Base-by-base conservation (phyloP, 2,113 vertebrate genomes). In the Callipepla squamata region DNA sequence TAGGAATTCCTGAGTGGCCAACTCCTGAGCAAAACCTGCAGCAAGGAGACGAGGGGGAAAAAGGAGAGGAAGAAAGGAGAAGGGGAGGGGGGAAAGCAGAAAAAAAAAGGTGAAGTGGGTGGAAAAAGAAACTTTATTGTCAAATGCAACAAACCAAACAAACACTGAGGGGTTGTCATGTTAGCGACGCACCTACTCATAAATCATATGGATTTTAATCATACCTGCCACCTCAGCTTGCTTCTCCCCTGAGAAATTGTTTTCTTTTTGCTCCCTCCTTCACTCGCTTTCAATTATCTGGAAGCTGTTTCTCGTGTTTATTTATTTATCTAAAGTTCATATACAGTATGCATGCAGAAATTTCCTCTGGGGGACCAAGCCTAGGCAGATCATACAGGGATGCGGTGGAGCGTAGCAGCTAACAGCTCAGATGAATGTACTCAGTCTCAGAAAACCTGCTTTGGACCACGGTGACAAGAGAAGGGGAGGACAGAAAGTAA, bases 121-220 rank as follows among this genome's bases (percentile, higher is more conserved):
- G 80, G 48, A 96, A 92, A 93, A 95, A 93, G 80, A 94, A 97
- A 98, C 97, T 98, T 98, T 97, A 96, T 97, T 96, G 94, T 97
- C 86, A 96, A 98, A 97, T 34, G 77, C 95, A 95, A 95, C 95
- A 93, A 97, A 97, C 95, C 96, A 98, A 98, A 97, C 97, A 97
- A 97, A 97, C 90, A 59, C 77, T 93, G 96, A 97, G 96, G 94
- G 92, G 96, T 96, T 97, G 98, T 98, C 98, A 96, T 96, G 97
- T 98, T 97, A 95, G 97, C 88, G 96, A 97, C 96, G 93, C 97
- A 98, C 98, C 98, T 98, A 98, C 97, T 98, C 98, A 99, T 99
- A 98, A 99, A 99, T 99, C 98, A 98, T 97, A 75, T 80, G 95
- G 97, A 98, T 98, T 99, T 99, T 99, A 99, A 99, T 99, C 98